phyloP scores from a whole-genome alignment of 53 echinoderm and acorn worm species.

The Paracentrotus lividus region DNA sequence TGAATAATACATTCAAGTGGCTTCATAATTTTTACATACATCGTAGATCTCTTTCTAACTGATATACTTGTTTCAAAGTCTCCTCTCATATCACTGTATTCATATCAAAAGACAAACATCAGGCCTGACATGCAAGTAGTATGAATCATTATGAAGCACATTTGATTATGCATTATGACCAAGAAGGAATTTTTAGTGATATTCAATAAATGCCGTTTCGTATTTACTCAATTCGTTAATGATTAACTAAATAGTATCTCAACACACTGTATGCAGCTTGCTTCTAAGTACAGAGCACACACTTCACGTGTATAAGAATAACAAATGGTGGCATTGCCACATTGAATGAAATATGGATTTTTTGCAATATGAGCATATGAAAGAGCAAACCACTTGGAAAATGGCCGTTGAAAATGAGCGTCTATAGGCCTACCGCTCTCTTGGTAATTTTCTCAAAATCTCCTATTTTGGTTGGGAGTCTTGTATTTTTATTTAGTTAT shows the following conservation, averaged over 20 bases:
- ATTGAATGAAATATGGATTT: not conserved
- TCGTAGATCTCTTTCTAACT: no score
- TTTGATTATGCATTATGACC: not conserved
- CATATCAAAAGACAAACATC: not conserved
- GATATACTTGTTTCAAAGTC: not conserved
- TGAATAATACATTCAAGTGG: no score
- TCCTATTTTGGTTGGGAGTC: no score
- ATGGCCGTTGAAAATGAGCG: not conserved
- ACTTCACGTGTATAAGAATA: not conserved
- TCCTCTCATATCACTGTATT: not conserved
- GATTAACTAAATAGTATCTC: not conserved
- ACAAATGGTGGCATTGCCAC: not conserved
- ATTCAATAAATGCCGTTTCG: not conserved
- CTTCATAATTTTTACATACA: no score
- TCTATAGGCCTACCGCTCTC: no score
- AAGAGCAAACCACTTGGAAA: not conserved
- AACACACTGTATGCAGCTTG: not conserved
- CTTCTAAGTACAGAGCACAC: not conserved
- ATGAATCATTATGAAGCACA: not conserved
- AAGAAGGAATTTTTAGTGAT: not conserved
- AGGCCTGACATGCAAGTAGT: not conserved
- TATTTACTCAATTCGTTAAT: slow-evolving; percentile 32
- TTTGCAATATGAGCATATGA: not conserved
- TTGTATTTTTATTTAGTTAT: no score
- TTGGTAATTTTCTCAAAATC: no score